Conservation (phyloP, 2,113 vertebrate species). For the Hippocampus abdominalis region DNA sequence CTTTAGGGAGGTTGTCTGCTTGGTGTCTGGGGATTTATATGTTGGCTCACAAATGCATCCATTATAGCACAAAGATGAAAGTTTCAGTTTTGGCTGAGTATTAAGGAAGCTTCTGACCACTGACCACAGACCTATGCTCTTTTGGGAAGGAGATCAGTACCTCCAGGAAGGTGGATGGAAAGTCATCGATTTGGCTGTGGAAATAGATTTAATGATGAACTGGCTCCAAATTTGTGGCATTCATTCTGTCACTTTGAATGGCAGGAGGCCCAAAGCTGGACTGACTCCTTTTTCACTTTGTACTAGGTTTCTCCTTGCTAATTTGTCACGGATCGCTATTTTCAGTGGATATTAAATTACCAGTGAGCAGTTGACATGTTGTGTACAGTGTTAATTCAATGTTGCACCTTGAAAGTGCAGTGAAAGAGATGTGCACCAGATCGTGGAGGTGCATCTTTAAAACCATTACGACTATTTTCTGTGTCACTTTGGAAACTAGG, state of each 20-base stretch:
- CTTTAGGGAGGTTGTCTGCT: background rate
- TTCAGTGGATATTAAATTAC: conserved; percentile 56
- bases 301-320: conserved; percentile 30
- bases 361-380: conserved; percentile 57
- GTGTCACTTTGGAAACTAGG: conserved; percentile 47
- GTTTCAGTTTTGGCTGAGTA: conserved; percentile 49
- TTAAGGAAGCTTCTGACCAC: conserved; percentile 7
- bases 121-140: conserved; percentile 34
- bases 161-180: conserved; percentile 26
- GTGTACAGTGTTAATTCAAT: conserved; percentile 34
- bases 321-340: conserved; percentile 59
- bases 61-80: conserved; percentile 40
- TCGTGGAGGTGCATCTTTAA: conserved; percentile 19
- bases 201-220: conserved; percentile 50
- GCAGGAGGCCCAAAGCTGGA: conserved; percentile 43
- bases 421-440: conserved; percentile 30
- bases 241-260: conserved; percentile 46
- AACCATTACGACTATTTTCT: conserved; percentile 51
- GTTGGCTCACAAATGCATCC: background rate
- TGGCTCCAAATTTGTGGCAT: conserved; percentile 32
- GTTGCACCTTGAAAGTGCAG: conserved; percentile 57
- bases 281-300: conserved; percentile 45
- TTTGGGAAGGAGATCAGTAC: conserved; percentile 23
- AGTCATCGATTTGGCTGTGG: conserved; percentile 17
- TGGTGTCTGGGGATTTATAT: conserved; percentile 2